Evolutionary conservation across 1,140 invertebrate species (phyloP), one percentile per base, ranked within the genome.

Genomic region (Platyscapa corneri): DNA sequence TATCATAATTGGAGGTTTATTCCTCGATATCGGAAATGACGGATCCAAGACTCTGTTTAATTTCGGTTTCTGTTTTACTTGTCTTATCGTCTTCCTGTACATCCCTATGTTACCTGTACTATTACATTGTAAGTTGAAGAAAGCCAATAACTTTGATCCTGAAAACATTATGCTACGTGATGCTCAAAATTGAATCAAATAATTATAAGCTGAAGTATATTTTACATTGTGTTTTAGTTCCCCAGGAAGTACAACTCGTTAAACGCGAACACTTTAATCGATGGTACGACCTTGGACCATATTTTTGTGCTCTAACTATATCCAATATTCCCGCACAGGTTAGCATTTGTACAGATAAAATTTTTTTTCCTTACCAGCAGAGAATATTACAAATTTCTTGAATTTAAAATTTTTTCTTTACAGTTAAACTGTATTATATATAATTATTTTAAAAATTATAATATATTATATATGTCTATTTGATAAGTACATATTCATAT

Each of bases 191-290:
- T 34, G 42, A 53, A 53, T 14, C 1, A 76, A 5, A 20, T 2
- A 53, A 53, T 7, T 32, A 53, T 53, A 76, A 53, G 27, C 0
- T 75, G 10, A 53, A 39, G 46, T 46, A 42, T n/a, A 42, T 27
- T 88, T 85, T 88, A 88, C 87, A 86, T 89, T 88, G 88, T 92
- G 91, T 88, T 95, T 49, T 92, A 99, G 98, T 98, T 95, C 98
- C 98, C 1, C 94, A 95, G 37, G 97, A 99, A 94, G 96, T 98
- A 78, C 95, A 96, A 77, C 94, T 98, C 8, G 94, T 99, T 86
- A 97, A 97, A 88, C 94, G 98, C 82, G 98, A 99, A 93, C 96
- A 98, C 90, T 97, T 98, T 88, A 99, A 99, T 91, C 95, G 97
- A 88, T 99, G 98, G 98, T 99, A 99, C 92, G 96, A 96, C 39